Base-by-base conservation (phyloP, 2,113 vertebrate species). In the Dicerorhinus sumatrensis region DNA sequence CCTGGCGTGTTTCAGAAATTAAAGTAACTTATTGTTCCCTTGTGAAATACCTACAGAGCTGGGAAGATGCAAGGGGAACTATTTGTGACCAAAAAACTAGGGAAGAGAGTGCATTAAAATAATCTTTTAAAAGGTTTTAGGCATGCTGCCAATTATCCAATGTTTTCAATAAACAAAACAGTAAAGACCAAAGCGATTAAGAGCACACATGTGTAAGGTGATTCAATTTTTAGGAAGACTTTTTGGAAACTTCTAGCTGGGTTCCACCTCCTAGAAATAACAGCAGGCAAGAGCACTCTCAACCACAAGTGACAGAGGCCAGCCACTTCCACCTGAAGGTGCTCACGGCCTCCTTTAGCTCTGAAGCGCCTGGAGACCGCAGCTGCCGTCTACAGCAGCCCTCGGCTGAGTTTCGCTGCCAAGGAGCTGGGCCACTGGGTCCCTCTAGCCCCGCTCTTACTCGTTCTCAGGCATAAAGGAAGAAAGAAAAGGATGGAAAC, bases 401-500 rank as follows among this genome's bases (percentile, higher is more conserved):
- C 29, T 1, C 0, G 12, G 21, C 54, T 12, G 36, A 16, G 39
- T 8, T 21, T 3, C 9, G 46, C 56, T 18, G n/a, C 33, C 3
- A 42, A 51, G 58, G 58, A 16, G 39, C 9, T 0, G 36, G 69
- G 25, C 8, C 27, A 16, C 20, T 0, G 23, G 77, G 65, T 20
- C 20, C 8, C 0, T 67, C 73, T 4, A 3, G 67, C 33, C 70
- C 39, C 0, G 0, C 0, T 1, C 8, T 0, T 2, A 2, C 48
- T 0, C 5, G 5, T 0, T 4, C 2, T 27, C 17, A 0, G 2
- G 23, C 9, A 2, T 1, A 7, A 25, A 11, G 60, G 31, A 65
- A 54, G 77, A 23, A 13, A 75, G 63, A 0, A 7, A 29, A 29
- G 0, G 4, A 62, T 42, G 56, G 85, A 58, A 48, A 42, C 8